Evolutionary conservation across 1,140 invertebrate species (phyloP).

Genomic region (Drosophila mojavensis): DNA sequence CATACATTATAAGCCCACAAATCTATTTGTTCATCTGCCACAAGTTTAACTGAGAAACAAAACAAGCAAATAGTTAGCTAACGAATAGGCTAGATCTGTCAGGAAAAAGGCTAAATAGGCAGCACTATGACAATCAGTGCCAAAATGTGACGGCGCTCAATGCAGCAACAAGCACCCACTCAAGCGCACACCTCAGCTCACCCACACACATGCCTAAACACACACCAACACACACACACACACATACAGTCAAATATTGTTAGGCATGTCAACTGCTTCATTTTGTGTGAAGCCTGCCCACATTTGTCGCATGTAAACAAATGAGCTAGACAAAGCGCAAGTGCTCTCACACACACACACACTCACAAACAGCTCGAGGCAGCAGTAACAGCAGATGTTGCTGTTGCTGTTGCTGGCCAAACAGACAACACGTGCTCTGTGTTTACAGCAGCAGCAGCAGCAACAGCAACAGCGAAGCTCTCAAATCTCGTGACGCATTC

Average conservation of each 20-base stretch:
- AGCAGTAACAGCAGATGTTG: neutral
- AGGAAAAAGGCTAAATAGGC: too few species aligned
- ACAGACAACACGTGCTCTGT: constrained; percentile 40
- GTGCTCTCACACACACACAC: neutral
- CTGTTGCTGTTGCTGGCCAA: constrained; percentile 22
- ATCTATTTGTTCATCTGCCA: too few species aligned
- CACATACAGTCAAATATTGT: constrained; percentile 4
- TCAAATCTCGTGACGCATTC: constrained; percentile 73
- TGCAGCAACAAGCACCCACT: neutral
- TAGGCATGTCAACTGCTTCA: constrained; percentile 19
- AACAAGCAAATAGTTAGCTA: too few species aligned
- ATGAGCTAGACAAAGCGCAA: constrained; percentile 40
- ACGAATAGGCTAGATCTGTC: too few species aligned
- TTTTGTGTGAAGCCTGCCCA: constrained; percentile 35
- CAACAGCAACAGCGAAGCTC: constrained; percentile 6
- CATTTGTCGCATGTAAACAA: constrained; percentile 47
- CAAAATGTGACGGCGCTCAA: constrained; percentile 37
- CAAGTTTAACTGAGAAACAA: too few species aligned
- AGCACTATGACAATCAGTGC: constrained; percentile 14
- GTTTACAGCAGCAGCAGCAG: constrained; percentile 33
- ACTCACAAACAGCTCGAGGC: too few species aligned
- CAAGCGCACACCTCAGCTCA: neutral
- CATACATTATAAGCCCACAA: too few species aligned
- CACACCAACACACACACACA: neutral
- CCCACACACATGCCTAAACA: constrained; percentile 3